Evolutionary conservation across 2,888 invertebrate genomes (phyloP).

Genomic region (Muschampia plurimacula): DNA sequence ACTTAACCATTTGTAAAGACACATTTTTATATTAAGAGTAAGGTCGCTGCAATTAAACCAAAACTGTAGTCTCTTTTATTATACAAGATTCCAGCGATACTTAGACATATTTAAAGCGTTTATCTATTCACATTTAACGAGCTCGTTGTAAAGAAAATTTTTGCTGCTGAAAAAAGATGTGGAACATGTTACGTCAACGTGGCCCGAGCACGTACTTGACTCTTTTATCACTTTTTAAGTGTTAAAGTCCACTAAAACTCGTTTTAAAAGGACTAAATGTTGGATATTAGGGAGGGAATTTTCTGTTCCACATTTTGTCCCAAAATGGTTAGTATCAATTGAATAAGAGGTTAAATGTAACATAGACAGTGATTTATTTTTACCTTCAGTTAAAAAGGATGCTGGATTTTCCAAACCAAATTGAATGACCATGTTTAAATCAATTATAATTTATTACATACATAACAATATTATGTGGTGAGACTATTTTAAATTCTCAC

Average conservation of each 20-base stretch:
- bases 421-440: neutral
- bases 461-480: neutral
- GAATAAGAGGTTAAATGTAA: neutral
- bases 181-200: conserved; percentile 39
- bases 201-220: conserved; percentile 36
- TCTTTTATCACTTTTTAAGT: conserved; percentile 40
- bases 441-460: conserved; percentile 19
- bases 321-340: conserved; percentile 14
- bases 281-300: conserved; percentile 30
- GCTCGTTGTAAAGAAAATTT: conserved; percentile 37
- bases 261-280: conserved; percentile 38
- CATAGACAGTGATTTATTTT: neutral
- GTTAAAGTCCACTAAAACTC: conserved; percentile 39
- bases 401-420: neutral
- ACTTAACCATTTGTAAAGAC: neutral
- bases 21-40: neutral
- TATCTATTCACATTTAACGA: conserved; percentile 40
- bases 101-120: conserved; percentile 30
- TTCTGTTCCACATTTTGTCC: conserved; percentile 25
- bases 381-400: neutral
- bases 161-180: conserved; percentile 36
- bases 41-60: conserved; percentile 19
- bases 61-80: conserved; percentile 12
- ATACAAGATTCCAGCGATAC: conserved; percentile 27
- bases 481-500: conserved; percentile 14